Evolutionary conservation across 2,888 invertebrate genomes (phyloP).

Genomic region (Pasiphila rectangulata): DNA sequence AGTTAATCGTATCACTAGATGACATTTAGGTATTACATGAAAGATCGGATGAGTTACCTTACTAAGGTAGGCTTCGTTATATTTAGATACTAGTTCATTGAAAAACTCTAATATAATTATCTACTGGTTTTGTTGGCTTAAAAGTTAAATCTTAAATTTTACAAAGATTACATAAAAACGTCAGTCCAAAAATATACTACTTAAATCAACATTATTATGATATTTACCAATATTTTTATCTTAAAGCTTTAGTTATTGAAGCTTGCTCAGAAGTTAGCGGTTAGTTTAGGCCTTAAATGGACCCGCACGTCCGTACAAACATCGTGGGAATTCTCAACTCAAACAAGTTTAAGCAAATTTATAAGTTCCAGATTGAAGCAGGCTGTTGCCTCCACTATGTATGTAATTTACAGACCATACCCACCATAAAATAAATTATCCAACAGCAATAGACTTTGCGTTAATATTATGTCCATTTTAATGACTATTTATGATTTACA

Average conservation of each 20-base stretch:
- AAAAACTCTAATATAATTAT: too few relatives aligned
- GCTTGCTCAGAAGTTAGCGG: conserved; percentile 64
- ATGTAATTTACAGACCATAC: conserved; percentile 28
- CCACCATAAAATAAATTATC: conserved; percentile 25
- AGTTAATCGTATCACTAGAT: too few relatives aligned
- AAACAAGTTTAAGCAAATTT: conserved; percentile 78
- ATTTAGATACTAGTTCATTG: too few relatives aligned
- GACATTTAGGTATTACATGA: too few relatives aligned
- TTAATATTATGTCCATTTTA: conserved; percentile 28
- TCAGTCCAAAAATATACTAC: conserved; percentile 20
- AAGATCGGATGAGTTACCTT: too few relatives aligned
- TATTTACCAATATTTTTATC: conserved; percentile 45
- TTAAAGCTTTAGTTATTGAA: conserved; percentile 56
- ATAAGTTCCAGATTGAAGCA: conserved; percentile 70
- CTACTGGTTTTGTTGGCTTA: too few relatives aligned
- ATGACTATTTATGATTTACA: conserved; percentile 27
- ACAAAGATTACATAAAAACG: too few relatives aligned
- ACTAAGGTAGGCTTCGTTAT: too few relatives aligned
- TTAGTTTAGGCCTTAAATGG: conserved; percentile 71
- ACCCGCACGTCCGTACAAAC: conserved; percentile 77
- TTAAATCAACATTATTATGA: conserved; percentile 23
- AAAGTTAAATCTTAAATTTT: too few relatives aligned
- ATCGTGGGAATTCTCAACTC: conserved; percentile 72
- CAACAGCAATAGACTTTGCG: conserved; percentile 23
- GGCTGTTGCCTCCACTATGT: conserved; percentile 49